Base-by-base conservation (phyloP, 64 coral and sea anemone genomes). In the Catalaphyllia jardinei region DNA sequence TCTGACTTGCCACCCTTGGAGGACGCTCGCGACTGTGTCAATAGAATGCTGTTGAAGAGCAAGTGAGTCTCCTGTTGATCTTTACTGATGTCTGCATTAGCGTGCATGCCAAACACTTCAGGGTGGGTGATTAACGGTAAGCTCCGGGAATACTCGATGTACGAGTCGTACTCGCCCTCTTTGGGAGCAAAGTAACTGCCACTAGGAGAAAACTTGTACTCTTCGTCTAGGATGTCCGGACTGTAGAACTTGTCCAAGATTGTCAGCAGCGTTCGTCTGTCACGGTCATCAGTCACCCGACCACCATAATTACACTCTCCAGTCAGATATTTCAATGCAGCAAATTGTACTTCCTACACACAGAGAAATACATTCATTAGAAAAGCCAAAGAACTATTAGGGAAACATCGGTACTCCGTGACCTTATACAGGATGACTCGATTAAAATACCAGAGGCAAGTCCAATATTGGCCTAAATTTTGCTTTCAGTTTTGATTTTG, bases 291-390 rank as follows among this genome's bases (percentile, higher is more conserved):
- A 74, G 97, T 99, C 7, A 99, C 97, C 29, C 97, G 97, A 29
- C 97, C 97, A 31, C 97, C 97, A 65, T 99, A 99, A 72, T 99
- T 99, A 78, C 97, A 99, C 78, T 99, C 97, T 72, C 97, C 97
- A 3, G 97, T 99, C 60, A 99, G 88, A 54, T 99, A 99, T 20
- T 69, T 88, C 35, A 99, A 46, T 20, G 97, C 97, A 79, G 82
- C 86, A 86, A 91, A 99, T 28, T 99, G 97, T 0, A 99, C 97
- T 4, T 99, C 97, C 97, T 99, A 60, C n/a, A 51, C 29, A 69
- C 8, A 25, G 19, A 85, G 61, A 89, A 62, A 75, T 18, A 78
- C 16, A 78, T n/a, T 49, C 51, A 64, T 62, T 25, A 82, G 15
- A 19, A 12, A 29, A 62, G 3, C 18, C 19, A 35, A n/a, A 77